Conservation (phyloP, 2,888 invertebrate species). For the Tetragonisca angustula region DNA sequence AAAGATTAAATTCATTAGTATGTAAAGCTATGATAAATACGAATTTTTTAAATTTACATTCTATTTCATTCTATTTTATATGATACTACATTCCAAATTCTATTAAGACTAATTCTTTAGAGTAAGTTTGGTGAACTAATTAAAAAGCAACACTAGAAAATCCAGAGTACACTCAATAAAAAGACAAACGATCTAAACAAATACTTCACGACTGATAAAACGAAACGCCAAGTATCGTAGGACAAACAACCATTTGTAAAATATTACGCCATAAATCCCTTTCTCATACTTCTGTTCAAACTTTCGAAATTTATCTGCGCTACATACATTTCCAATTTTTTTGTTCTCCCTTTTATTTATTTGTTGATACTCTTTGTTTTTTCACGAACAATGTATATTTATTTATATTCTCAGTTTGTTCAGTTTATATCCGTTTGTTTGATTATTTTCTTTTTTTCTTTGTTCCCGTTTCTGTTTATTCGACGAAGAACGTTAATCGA, state of each 20-base stretch:
- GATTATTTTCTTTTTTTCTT: background rate
- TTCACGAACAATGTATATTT: background rate
- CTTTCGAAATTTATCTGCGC: background rate
- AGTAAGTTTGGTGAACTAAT: too few species aligned
- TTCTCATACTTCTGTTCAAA: background rate
- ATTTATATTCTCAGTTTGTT: background rate
- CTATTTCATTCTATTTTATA: too few species aligned
- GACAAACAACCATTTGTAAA: background rate
- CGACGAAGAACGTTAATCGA: background rate
- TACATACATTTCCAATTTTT: background rate
- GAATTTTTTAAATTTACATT: too few species aligned
- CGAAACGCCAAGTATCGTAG: background rate
- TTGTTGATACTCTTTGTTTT: too few species aligned
- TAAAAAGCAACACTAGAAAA: too few species aligned
- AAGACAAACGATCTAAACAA: background rate
- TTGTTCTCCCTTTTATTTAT: background rate
- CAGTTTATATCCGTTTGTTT: background rate
- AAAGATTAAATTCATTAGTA: too few species aligned
- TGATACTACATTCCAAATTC: too few species aligned
- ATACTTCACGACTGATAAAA: background rate
- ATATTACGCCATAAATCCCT: background rate
- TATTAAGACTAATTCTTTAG: too few species aligned
- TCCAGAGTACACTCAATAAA: too few species aligned
- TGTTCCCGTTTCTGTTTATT: too few species aligned
- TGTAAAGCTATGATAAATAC: too few species aligned